Conservation (phyloP, 1,140 invertebrate genomes). For the Tenebrio molitor region DNA sequence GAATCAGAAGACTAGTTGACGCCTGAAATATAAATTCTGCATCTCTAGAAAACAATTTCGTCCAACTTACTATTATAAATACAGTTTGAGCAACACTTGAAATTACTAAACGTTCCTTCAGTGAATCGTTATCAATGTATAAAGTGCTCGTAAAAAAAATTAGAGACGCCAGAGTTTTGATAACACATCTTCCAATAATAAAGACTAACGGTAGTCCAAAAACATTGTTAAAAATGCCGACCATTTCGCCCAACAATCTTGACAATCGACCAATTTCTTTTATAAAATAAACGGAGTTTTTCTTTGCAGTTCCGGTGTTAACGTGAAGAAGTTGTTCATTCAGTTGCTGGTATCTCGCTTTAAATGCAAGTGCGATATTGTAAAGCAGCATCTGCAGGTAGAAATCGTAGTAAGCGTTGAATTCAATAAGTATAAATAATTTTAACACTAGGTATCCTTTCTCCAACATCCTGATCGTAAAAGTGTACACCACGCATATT, state of each 20-base stretch:
- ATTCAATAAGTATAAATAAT: not conserved
- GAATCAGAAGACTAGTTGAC: not conserved
- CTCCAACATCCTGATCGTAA: not conserved
- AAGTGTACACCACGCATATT: not conserved
- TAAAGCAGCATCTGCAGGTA: slow-evolving; percentile 10
- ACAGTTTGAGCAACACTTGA: slow-evolving; percentile 17
- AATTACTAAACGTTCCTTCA: not conserved
- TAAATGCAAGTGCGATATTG: slow-evolving; percentile 12
- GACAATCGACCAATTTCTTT: slow-evolving; percentile 1
- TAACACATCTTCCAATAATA: slow-evolving; percentile 16
- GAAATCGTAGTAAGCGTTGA: slow-evolving; percentile 22
- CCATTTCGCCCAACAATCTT: slow-evolving; percentile 16
- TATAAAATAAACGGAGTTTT: not conserved
- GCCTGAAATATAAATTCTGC: slow-evolving; percentile 15
- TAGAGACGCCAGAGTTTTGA: not conserved
- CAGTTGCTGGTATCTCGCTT: not conserved
- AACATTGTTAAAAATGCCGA: slow-evolving; percentile 18
- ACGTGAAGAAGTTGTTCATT: not conserved
- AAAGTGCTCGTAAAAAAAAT: slow-evolving; percentile 21
- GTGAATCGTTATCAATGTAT: not conserved
- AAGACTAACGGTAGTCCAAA: slow-evolving; percentile 23
- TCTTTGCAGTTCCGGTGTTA: not conserved
- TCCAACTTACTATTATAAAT: slow-evolving; percentile 7
- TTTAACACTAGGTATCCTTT: slow-evolving; percentile 6
- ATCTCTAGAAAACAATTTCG: no score